Conservation (phyloP, 2,113 vertebrate genomes). For the Cephalopholis sonnerati region DNA sequence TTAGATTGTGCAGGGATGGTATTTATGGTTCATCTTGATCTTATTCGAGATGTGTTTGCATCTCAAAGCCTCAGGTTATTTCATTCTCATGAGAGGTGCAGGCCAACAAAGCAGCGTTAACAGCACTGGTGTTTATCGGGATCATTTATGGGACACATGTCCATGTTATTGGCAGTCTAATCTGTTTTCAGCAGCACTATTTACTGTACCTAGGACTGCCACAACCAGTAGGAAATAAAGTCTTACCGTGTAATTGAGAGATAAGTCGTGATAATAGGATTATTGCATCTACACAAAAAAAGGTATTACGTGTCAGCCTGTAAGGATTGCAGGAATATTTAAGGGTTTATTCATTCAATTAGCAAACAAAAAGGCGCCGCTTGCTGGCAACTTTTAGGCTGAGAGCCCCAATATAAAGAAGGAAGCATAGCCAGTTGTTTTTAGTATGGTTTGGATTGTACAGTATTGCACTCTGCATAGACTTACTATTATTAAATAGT, state of each 20-base stretch:
- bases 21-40: constrained; percentile 50
- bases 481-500: not conserved
- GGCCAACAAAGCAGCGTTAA: constrained; percentile 10
- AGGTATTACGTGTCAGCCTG: not conserved
- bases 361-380: not conserved
- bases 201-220: not conserved
- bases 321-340: not conserved
- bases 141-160: constrained; percentile 13
- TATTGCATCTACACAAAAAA: constrained; percentile 2
- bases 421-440: not conserved
- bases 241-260: constrained; percentile 6
- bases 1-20: constrained; percentile 15
- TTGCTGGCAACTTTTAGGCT: not conserved
- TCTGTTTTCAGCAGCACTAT: constrained; percentile 19
- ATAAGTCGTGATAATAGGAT: constrained; percentile 10
- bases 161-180: not conserved
- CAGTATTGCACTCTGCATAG: not conserved
- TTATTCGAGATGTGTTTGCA: constrained; percentile 44
- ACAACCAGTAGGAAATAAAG: constrained; percentile 2
- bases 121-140: constrained; percentile 10
- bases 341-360: constrained; percentile 6
- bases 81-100: not conserved
- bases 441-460: not conserved
- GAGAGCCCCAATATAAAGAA: not conserved
- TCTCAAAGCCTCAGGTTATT: constrained; percentile 26